Base-by-base conservation (phyloP, 2,888 invertebrate species). In the Callyntrura guangdongensis region DNA sequence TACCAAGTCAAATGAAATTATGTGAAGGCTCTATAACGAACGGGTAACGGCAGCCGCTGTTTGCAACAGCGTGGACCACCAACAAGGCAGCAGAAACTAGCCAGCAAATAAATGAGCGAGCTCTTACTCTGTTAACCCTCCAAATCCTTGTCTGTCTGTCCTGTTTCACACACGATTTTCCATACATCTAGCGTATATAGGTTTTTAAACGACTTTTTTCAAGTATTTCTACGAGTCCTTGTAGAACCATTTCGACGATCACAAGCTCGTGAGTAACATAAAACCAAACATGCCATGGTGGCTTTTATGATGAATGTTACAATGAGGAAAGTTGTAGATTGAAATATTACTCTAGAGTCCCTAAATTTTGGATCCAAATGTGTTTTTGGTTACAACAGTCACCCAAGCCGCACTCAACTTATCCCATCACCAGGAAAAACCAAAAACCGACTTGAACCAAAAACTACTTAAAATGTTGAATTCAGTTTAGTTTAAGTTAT, bases 261-360 rank as follows among this genome's bases (percentile, higher is more conserved):
- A 53, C 12, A 74, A 47, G 12, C 53, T 47, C 25, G 77, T 17
- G 53, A 25, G 59, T 45, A 72, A 27, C 74, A 0, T 22, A 53
- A 77, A 77, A 77, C 77, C 72, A 74, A 87, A 88, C 72, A 17
- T 89, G 89, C 83, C 89, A 77, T 20, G 49, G 84, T 59, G 74
- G 89, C 77, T 84, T 89, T 83, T 59, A 89, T 89, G 89, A 89
- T 74, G 72, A 89, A 89, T 89, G 74, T 17, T 84, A 20, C 86
- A 36, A 36, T n/a, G 25, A 77, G 77, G 14, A 69, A 86, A 74
- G 74, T 84, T 67, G 27, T 25, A 9, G 27, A 53, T 25, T 53
- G 49, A 25, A 77, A 53, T 77, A 77, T 22, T 77, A n/a, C 25
- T 14, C 4, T 53, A 20, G 25, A 11, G 25, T 67, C 5, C 20